Percentiles rank a stretch among this genome's conserved stretches.
Evolutionary conservation across 2,888 invertebrate genomes (phyloP).

Genomic region (Cynaeus angustus): DNA sequence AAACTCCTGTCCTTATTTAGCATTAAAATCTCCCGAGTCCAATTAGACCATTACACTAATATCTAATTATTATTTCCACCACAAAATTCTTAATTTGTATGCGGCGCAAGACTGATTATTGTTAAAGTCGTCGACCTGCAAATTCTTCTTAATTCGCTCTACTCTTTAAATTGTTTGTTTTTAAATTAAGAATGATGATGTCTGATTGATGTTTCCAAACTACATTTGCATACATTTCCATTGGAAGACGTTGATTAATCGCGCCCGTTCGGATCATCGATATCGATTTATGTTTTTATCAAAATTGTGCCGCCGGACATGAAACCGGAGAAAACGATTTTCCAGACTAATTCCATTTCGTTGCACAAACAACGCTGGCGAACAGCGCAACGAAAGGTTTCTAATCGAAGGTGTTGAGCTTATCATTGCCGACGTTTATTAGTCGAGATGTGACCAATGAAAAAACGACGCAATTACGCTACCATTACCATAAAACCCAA

Average conservation of each 20-base stretch:
- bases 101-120: constrained; percentile 42
- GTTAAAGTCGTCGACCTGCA: constrained; percentile 48
- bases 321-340: constrained; percentile 30
- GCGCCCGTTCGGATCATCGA: constrained; percentile 12
- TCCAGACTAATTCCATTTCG: constrained; percentile 13
- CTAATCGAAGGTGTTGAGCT: neutral
- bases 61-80: constrained; percentile 47
- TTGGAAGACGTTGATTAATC: constrained; percentile 46
- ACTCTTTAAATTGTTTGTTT: constrained; percentile 15
- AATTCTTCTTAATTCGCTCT: constrained; percentile 23
- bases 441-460: constrained; percentile 3
- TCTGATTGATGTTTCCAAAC: constrained; percentile 43
- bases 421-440: neutral
- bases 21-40: constrained; percentile 3
- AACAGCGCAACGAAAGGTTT: neutral
- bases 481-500: constrained; percentile 23
- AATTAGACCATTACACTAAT: constrained; percentile 34
- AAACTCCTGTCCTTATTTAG: constrained; percentile 2
- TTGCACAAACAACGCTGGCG: no score
- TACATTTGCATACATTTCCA: constrained; percentile 37
- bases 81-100: constrained; percentile 36
- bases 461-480: constrained; percentile 16
- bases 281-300: constrained; percentile 39
- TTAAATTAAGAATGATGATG: constrained; percentile 21
- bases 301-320: constrained; percentile 25